Evolutionary conservation across 2,888 invertebrate species (phyloP).

Genomic region (Coelopa pilipes): DNA sequence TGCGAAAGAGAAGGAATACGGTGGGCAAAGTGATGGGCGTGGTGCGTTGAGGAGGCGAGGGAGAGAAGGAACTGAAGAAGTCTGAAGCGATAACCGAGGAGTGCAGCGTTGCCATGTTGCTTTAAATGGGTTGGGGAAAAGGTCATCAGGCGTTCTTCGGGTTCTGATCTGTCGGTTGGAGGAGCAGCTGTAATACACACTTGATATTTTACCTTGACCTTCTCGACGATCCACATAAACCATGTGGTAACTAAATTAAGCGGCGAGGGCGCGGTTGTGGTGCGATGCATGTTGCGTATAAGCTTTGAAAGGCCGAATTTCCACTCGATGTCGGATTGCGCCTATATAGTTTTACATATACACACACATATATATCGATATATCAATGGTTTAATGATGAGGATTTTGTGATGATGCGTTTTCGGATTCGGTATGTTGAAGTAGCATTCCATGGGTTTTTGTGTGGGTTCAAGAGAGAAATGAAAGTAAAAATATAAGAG

Average conservation of each 20-base stretch:
- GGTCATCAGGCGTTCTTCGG: slow-evolving; percentile 50
- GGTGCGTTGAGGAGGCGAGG: slow-evolving; percentile 10
- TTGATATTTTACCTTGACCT: slow-evolving; percentile 75
- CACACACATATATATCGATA: slow-evolving; percentile 2
- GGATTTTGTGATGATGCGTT: slow-evolving; percentile 36
- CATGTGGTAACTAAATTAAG: slow-evolving; percentile 96
- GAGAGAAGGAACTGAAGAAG: background rate
- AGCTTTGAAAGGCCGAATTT: slow-evolving; percentile 98
- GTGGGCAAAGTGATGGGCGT: background rate
- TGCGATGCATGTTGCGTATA: slow-evolving; percentile 98
- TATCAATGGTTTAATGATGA: slow-evolving; percentile 1
- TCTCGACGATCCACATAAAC: slow-evolving; percentile 85
- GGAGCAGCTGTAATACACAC: slow-evolving; percentile 54
- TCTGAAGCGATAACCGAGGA: too few species aligned
- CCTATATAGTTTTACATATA: slow-evolving; percentile 70
- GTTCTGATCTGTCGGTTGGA: slow-evolving; percentile 30
- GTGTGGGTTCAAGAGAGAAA: slow-evolving; percentile 33
- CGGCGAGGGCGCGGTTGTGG: slow-evolving; percentile 97
- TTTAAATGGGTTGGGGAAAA: slow-evolving; percentile 66
- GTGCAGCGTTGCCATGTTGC: slow-evolving; percentile 61
- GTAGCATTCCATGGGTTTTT: slow-evolving; percentile 42
- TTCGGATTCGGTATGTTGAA: slow-evolving; percentile 18
- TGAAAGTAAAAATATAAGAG: slow-evolving; percentile 32
- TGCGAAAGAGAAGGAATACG: background rate
- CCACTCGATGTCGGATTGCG: slow-evolving; percentile 99